Evolutionary conservation across 2,888 invertebrate species (phyloP), one percentile per base, ranked within the genome.

Genomic region (Campoplex nolae): DNA sequence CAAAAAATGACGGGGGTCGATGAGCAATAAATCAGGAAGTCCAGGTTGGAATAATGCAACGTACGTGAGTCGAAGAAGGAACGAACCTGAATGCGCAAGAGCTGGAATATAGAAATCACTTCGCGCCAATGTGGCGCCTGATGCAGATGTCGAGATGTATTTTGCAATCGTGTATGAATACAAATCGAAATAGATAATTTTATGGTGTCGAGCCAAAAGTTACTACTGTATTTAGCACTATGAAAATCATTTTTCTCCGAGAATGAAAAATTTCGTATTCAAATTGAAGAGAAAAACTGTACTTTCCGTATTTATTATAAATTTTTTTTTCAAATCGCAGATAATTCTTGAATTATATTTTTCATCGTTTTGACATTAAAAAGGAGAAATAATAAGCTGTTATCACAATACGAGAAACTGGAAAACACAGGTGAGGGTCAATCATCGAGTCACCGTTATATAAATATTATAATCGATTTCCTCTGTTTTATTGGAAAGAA

Each of bases 81-180:
- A 83, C 67, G 67, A 82, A 75, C 71, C 83, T 71, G 83, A 76
- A 75, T 84, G 81, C 84, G 81, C 84, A 32, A 83, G 81, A 79
- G 73, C 78, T 88, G 74, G 89, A 90, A 91, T 92, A 90, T 92
- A 90, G 90, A 90, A 91, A 92, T 90, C 84, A 81, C 89, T 88
- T 90, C 90, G 92, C 91, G 92, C 89, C 92, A 90, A 90, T 90
- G 89, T 90, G 92, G 91, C 92, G 92, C 92, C 92, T 89, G 83
- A 83, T 86, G 87, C 79, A 73, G 91, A 90, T 90, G 91, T 91
- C 89, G 48, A 90, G 89, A 90, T 87, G 88, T 85, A 85, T 87
- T 85, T 75, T 48, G 51, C 51, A 48, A 48, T 78, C 71, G 84
- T 54, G 81, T 23, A 74, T 74, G 81, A 67, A 82, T 82, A 74